Percentiles rank a stretch among this genome's conserved stretches.
Evolutionary conservation across 2,797 vertebrate species (phyloP).

Genomic region (Cyprinodon diabolis): DNA sequence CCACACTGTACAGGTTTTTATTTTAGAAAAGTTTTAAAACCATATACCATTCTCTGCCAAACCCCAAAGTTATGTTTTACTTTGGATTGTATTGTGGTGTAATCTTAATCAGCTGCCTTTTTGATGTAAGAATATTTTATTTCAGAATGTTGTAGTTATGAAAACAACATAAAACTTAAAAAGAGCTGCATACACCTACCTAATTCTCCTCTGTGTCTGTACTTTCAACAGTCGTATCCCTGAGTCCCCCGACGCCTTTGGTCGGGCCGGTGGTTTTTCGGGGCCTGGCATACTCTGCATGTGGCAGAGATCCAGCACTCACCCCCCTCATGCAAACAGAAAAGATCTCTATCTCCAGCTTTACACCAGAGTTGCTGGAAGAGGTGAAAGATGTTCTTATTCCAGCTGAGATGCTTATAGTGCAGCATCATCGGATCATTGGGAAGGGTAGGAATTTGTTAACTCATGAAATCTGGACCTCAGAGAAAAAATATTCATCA

Average conservation of each 20-base stretch:
- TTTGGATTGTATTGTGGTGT: neutral
- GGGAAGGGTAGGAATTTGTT: constrained; percentile 86
- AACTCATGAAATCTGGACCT: neutral
- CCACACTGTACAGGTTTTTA: neutral
- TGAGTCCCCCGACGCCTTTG: constrained; percentile 48
- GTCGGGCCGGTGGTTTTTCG: constrained; percentile 59
- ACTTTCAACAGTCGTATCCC: constrained; percentile 60
- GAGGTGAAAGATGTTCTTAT: constrained; percentile 97
- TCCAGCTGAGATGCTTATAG: constrained; percentile 85
- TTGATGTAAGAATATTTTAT: neutral
- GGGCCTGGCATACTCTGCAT: constrained; percentile 60
- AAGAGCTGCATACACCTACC: neutral
- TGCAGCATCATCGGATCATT: constrained; percentile 89
- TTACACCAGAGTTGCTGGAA: constrained; percentile 86
- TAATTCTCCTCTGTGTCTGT: constrained; percentile 10
- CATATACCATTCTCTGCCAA: neutral
- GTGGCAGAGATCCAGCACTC: constrained; percentile 71
- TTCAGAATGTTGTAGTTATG: too few relatives aligned
- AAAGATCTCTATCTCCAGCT: constrained; percentile 86
- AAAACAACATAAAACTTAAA: neutral
- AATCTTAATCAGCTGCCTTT: neutral
- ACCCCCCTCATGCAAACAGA: constrained; percentile 84
- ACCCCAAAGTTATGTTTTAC: neutral
- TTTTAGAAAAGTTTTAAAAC: neutral
- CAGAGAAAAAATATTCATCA: neutral